Evolutionary conservation across 1,140 invertebrate species (phyloP).

Genomic region (Parapsyche elsis): DNA sequence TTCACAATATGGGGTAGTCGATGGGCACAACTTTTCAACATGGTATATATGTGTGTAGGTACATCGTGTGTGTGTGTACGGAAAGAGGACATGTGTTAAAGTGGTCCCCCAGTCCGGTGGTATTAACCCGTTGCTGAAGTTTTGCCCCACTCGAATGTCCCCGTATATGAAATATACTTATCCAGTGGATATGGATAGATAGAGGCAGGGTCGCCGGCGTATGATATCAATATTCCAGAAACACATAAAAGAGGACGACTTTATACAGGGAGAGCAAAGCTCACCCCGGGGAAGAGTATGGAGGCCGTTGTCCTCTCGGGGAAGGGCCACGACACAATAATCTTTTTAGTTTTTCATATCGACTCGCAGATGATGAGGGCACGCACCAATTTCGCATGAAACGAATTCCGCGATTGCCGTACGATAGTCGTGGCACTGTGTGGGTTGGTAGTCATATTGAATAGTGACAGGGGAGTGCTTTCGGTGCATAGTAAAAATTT

Average conservation of each 20-base stretch:
- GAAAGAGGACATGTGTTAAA: constrained; percentile 2
- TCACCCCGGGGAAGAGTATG: neutral
- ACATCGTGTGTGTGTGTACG: neutral
- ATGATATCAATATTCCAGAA: constrained; percentile 25
- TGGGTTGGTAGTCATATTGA: too few species aligned
- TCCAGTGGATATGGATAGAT: neutral
- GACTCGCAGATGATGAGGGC: too few species aligned
- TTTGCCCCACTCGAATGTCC: neutral
- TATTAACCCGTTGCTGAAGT: too few species aligned
- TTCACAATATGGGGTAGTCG: neutral
- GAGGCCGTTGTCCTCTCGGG: neutral
- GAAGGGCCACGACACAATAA: neutral
- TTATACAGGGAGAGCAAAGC: neutral
- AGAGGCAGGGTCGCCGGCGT: neutral
- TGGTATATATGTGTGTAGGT: neutral
- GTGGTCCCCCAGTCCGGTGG: too few species aligned
- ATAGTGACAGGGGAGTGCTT: too few species aligned
- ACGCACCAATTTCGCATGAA: too few species aligned
- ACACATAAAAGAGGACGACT: constrained; percentile 25
- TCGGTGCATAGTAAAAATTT: too few species aligned
- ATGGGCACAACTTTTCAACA: neutral
- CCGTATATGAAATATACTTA: neutral
- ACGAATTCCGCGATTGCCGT: too few species aligned
- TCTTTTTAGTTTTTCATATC: too few species aligned
- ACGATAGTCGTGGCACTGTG: too few species aligned